Base-by-base conservation (phyloP, 2,888 invertebrate genomes). In the Coremacera marginata region DNA sequence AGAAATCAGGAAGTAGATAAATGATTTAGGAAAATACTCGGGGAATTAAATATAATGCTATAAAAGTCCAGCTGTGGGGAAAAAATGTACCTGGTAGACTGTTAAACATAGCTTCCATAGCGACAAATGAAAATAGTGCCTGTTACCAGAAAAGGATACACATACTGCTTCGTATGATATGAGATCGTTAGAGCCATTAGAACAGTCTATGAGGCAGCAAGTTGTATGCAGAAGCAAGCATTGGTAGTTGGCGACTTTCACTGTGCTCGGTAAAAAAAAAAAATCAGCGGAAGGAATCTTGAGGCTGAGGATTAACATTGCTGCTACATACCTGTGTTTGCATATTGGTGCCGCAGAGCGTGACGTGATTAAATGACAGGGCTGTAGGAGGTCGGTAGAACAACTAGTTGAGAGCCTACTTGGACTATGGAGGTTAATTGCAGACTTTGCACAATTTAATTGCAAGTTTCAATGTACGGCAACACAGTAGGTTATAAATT, bases 361-460 rank as follows among this genome's bases (percentile, higher is more conserved):
- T 19, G 57, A 25, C 8, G 57, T 25, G 11, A 22, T 14, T 60
- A 22, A 25, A 60, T 60, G 25, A 19, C 14, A 11, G 44, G 44
- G 44, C 44, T 27, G 63, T 63, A 34, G 34, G 31, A 8, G 34
- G 34, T 27, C 16, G 14, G n/a, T 34, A 31, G n/a, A 5, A 25
- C 2, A 44, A 67, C 67, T 34, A 25, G 52, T 52, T 31, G 25
- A 34, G 16, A 70, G 70, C 57, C 14, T 34, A 70, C 5, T 44
- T 51, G 14, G 9, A 44, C 44, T 70, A 52, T 70, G 9, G 27
- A 63, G 62, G 19, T 83, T 85, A 84, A 85, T 84, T 84, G 82
- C 83, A 80, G 82, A 80, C 82, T 84, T 80, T 81, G 83, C 82
- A 81, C 81, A 85, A 85, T 84, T 84, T 84, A 84, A 84, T 84